Conservation (phyloP, 1,140 invertebrate genomes). For the Musca domestica region DNA sequence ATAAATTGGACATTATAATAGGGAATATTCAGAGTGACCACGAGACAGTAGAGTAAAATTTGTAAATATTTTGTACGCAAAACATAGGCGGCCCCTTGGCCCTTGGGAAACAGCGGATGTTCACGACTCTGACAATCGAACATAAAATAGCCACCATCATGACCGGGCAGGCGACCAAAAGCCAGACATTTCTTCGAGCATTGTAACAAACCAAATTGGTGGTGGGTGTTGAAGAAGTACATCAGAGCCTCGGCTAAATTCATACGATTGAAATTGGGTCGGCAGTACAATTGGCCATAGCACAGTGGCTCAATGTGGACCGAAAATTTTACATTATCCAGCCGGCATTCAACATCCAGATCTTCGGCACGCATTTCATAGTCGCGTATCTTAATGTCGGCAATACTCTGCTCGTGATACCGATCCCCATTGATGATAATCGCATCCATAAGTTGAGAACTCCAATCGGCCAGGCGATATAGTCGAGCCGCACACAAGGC, state of each 20-base stretch:
- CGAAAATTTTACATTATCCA: constrained; percentile 60
- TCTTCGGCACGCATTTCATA: constrained; percentile 59
- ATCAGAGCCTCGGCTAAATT: constrained; percentile 62
- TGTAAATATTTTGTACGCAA: constrained; percentile 61
- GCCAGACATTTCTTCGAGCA: constrained; percentile 58
- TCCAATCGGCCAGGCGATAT: constrained; percentile 62
- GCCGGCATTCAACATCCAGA: constrained; percentile 51
- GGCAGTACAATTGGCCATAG: constrained; percentile 61
- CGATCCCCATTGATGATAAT: constrained; percentile 58
- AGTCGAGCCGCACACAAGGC: constrained; percentile 59
- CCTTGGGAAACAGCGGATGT: constrained; percentile 59
- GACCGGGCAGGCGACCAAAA: constrained; percentile 57
- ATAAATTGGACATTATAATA: constrained; percentile 48
- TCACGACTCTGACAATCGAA: constrained; percentile 63
- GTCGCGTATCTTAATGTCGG: constrained; percentile 55
- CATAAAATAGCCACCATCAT: constrained; percentile 61
- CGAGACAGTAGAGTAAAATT: constrained; percentile 61
- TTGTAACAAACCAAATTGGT: constrained; percentile 57
- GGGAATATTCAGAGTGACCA: constrained; percentile 57
- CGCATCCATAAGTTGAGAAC: constrained; percentile 59
- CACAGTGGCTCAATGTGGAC: constrained; percentile 59
- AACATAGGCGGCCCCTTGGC: constrained; percentile 59
- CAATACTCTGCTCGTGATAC: constrained; percentile 58
- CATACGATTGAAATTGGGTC: constrained; percentile 57
- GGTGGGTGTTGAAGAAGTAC: constrained; percentile 60